These are phyloP conservation scores for Myotis brandtii DNA, from an alignment of 2,113 vertebrate genomes.

Conservation along the genomic window DNA sequence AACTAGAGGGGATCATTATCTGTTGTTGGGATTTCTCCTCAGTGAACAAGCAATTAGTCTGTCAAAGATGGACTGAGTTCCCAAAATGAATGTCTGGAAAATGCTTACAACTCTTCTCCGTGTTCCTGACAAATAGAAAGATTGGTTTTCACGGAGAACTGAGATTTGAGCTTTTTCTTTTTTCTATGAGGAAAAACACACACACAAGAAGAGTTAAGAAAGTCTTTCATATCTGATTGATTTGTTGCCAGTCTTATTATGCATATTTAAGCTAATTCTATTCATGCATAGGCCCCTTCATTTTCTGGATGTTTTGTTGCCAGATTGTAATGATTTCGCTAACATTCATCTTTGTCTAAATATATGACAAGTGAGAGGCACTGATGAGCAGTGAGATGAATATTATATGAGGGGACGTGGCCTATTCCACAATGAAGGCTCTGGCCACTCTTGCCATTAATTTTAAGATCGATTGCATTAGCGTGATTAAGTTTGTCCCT, in stretches of 20 bases:
- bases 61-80: conserved; percentile 48
- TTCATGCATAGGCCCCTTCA: not conserved
- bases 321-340: not conserved
- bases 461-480: conserved; percentile 56
- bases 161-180: not conserved
- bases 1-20: conserved; percentile 74
- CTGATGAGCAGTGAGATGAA: not conserved
- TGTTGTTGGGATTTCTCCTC: conserved; percentile 71
- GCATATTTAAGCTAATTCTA: not conserved
- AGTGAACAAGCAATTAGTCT: conserved; percentile 76
- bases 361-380: not conserved
- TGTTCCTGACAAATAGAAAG: conserved; percentile 67
- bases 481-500: conserved; percentile 16
- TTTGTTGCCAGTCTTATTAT: not conserved
- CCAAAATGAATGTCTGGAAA: conserved; percentile 73
- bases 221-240: not conserved
- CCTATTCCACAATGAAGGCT: not conserved
- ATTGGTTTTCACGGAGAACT: conserved; percentile 42
- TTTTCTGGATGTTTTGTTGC: not conserved
- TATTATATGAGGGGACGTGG: not conserved
- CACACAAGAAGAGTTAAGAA: not conserved
- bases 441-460: not conserved
- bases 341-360: not conserved
- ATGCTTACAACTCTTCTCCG: not conserved
- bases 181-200: not conserved